phyloP scores from a whole-genome alignment of 2,797 vertebrate genomes.

The Cryptoblepharus egeriae region DNA sequence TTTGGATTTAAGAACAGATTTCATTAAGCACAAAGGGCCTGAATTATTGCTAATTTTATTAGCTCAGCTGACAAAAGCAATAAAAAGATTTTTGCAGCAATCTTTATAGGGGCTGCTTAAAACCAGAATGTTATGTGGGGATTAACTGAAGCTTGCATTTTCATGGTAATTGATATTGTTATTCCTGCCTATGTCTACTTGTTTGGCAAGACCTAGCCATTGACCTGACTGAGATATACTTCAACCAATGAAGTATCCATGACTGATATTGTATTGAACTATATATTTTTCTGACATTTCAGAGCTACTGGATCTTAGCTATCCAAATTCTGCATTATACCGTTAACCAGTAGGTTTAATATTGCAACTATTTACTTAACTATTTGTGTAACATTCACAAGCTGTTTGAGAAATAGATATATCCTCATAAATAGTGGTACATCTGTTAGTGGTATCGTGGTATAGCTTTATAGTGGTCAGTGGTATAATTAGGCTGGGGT shows the following conservation, averaged over 20 bases:
- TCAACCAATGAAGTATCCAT: too few relatives aligned
- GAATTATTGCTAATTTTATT: conserved; percentile 9
- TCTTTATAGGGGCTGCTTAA: neutral
- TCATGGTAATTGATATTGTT: conserved; percentile 9
- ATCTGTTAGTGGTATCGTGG: too few relatives aligned
- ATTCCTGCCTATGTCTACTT: too few relatives aligned
- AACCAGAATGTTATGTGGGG: neutral
- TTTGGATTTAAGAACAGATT: conserved; percentile 50
- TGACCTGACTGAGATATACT: too few relatives aligned
- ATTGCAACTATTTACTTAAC: too few relatives aligned
- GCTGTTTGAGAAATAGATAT: too few relatives aligned
- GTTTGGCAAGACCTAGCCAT: too few relatives aligned
- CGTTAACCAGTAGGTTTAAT: neutral
- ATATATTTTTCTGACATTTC: neutral
- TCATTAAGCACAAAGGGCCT: conserved; percentile 5
- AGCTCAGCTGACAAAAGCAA: neutral
- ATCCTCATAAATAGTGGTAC: too few relatives aligned
- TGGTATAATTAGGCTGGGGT: too few relatives aligned
- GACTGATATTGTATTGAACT: accelerated
- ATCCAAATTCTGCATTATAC: neutral
- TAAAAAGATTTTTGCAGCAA: neutral
- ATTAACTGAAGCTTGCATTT: accelerated
- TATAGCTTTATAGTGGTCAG: too few relatives aligned
- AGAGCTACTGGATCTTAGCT: neutral
- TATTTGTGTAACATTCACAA: too few relatives aligned